Evolutionary conservation across 1,140 invertebrate species (phyloP), one percentile per base, ranked within the genome.

Genomic region (Lamellibrachia luymesi): DNA sequence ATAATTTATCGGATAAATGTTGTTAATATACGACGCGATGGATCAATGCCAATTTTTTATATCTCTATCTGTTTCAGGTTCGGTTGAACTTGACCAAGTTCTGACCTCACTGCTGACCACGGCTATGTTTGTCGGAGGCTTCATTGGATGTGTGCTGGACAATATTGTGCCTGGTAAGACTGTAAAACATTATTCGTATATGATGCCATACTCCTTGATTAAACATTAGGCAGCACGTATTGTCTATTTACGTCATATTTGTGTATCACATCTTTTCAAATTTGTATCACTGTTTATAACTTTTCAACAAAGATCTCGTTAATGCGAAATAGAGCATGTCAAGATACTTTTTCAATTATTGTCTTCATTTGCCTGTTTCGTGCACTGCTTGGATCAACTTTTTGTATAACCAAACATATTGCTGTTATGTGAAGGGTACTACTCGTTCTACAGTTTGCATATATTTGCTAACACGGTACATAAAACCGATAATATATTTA

Each of bases 91-190:
- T 22, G 98, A 98, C 94, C 97, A 98, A 91, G 97, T 98, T 1
- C 95, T 98, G 10, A 97, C 97, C 1, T 98, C 98, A 25, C 95
- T 99, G 89, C 96, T 98, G 27, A 98, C 98, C 38, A 98, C 98
- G 0, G 98, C 97, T 38, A 98, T 98, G 95, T 97, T 98, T 92
- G 97, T 98, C 2, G 98, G 98, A 0, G 98, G 98, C 2, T 94
- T 98, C 2, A 94, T 98, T 0, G 98, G 98, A 1, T 98, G 98
- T 95, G 94, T 98, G 38, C 95, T 98, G 93, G 98, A 99, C 95
- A 98, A 99, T 95, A 96, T 98, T 1, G 97, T 98, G 94, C 98
- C 98, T 95, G 98, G 98, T 98, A 97, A 93, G 27, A 51, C 5
- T 8, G 0, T 93, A 93, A 38, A 2, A 5, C 10, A 10, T 64